Base-by-base conservation (phyloP, 2,113 vertebrate species). In the Pluvianellus socialis region DNA sequence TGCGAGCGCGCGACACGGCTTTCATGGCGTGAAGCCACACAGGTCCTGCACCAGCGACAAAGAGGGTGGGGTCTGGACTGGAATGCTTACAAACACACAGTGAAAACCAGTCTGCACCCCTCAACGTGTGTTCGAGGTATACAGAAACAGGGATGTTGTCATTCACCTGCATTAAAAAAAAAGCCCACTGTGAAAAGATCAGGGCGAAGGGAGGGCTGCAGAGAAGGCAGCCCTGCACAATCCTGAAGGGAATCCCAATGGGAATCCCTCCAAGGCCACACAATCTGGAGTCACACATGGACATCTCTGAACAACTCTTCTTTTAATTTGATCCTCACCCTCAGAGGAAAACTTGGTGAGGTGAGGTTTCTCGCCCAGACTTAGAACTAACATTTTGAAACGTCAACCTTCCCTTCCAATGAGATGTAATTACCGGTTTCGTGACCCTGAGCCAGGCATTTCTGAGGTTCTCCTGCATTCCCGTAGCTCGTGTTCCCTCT, bases 81-180 rank as follows among this genome's bases (percentile, higher is more conserved):
- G 14, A 38, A 15, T 0, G 10, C 86, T 52, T 28, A 6, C 68
- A 77, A 70, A 66, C 76, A 79, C 27, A 14, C 62, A 79, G n/a
- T 59, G 40, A 42, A 9, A n/a, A 28, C 20, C 91, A 38, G 28
- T 9, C 58, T 18, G 40, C 4, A 4, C 2, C 40, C 67, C 50
- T 12, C 4, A 6, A 55, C 26, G 42, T 14, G 7, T 10, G 38
- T 0, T 0, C 1, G 0, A 6, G 17, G 67, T 5, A 15, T 5
- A 10, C 3, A 7, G 4, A 9, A 27, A 12, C 6, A 49, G 6
- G 18, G 33, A 2, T 0, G 24, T 0, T 14, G 33, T 5, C 79
- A 14, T 10, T 38, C 59, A 1, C 59, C 1, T 13, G 12, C 27
- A 3, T 0, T 38, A 38, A 38, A 38, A 4, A 17, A 18, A 30